A percentile compares a stretch with the other conserved stretches of the same genome.
Evolutionary conservation across 2,113 vertebrate genomes (phyloP).

Genomic region (cattle (Bos taurus)): DNA sequence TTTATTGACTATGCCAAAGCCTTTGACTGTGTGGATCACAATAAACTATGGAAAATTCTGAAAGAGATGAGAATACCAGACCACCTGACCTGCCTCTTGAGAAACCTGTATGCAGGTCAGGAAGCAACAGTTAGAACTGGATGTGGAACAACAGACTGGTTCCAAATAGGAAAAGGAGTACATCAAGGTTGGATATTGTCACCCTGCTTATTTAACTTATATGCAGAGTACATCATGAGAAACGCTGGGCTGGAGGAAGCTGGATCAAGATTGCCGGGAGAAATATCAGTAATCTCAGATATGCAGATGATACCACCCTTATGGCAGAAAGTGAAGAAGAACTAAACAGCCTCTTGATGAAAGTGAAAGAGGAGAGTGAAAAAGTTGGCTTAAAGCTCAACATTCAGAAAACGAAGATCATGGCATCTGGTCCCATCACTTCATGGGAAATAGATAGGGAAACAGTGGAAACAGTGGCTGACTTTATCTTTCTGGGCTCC

Average conservation of each 20-base stretch:
- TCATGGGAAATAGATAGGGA: no score
- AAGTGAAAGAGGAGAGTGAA: no score
- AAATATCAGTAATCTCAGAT: background rate
- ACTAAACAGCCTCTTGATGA: background rate
- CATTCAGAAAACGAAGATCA: no score
- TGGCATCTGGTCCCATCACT: no score
- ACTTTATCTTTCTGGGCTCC: background rate
- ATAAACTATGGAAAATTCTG: background rate
- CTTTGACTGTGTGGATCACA: background rate
- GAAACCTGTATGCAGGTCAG: background rate
- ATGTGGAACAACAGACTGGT: background rate
- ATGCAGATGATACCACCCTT: background rate
- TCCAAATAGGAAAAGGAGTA: no score
- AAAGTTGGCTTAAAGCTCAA: no score
- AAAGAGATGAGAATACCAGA: background rate
- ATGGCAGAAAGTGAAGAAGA: background rate
- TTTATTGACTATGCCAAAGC: background rate
- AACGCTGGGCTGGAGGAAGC: background rate
- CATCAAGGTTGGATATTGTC: fast-evolving
- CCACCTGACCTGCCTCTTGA: background rate
- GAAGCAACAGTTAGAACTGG: background rate
- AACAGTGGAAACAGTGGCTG: no score
- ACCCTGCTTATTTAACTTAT: background rate
- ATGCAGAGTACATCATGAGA: background rate
- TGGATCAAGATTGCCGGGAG: background rate